Evolutionary conservation across 2,113 vertebrate genomes (phyloP), one percentile per base, ranked within the genome.

Genomic region (Oryzias woworae): DNA sequence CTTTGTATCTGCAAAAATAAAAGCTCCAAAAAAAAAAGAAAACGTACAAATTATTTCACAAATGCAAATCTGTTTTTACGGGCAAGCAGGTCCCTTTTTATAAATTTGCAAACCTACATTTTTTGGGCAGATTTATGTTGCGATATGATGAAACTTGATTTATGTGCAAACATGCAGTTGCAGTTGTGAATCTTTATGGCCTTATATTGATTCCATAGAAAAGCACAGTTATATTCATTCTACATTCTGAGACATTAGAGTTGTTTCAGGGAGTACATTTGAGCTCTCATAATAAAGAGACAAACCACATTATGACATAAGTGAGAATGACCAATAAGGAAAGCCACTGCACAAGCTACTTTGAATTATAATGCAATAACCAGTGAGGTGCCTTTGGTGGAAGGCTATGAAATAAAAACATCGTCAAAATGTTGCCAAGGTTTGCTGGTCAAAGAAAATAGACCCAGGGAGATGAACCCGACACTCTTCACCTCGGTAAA

Each of bases 221-320:
- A 20, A 20, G 20, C 20, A 20, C 20, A 20, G 20, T 20, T 88
- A 89, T 91, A 94, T 93, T 94, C 93, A 85, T 78, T 89, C 81
- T 87, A 83, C 92, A 92, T 90, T 92, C 90, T 89, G 80, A 90
- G 91, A 94, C 93, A 95, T 96, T 95, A 96, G 92, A 58, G 89
- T 92, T 93, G 93, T 93, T 94, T 96, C 95, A 94, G 94, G 93
- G 92, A 93, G 94, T 93, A 95, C 95, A 96, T 95, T 94, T 94
- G 92, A 93, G 95, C 93, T 95, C 93, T 94, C 94, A 94, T 95
- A 94, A 95, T 92, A 91, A 93, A 91, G 93, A 94, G 93, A 94
- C 92, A 75, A 91, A 91, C 91, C 88, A 89, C 92, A 93, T 95
- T 95, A 95, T 88, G 84, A 90, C 87, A 88, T 95, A 95, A 94